Base-by-base conservation (phyloP, 2,888 invertebrate genomes). In the Tachystola acroxantha region DNA sequence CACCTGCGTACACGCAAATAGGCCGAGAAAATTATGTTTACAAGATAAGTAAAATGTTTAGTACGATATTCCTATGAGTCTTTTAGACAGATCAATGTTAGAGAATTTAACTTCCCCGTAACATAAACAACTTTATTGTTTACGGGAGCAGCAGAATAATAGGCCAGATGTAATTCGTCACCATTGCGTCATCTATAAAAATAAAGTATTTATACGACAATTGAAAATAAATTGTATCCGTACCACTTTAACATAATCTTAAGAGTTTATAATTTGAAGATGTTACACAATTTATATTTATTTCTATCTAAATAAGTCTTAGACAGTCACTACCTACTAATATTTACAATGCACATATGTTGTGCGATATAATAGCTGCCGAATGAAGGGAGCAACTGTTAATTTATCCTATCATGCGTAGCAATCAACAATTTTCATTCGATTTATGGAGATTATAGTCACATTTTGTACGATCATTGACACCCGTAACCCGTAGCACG, bases 381-480 rank as follows among this genome's bases (percentile, higher is more conserved):
- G 63, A 59, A 62, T 64, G 81, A 82, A 82, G 78, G 76, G 78
- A 73, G 68, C 71, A 70, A 67, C 59, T 36, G 53, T 39, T 44
- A 35, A n/a, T 34, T 56, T 50, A 48, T 46, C 49, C 48, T 46
- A 43, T 51, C 53, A 59, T 66, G 57, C 56, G 62, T 63, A 60
- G 66, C 65, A 70, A 59, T 68, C 65, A 65, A 70, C 64, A 64
- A 66, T 30, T 24, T 32, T 64, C 59, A 60, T 57, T 62, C 56
- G 45, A 57, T 12, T 49, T 53, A 60, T 53, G 57, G 58, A 65
- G 58, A 64, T 77, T 85, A 82, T 82, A 82, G 81, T 82, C 82
- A 75, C 68, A 60, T 68, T 84, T 85, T 82, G 82, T 84, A 85
- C 85, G 73, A 68, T 76, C 61, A 74, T 68, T 78, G 70, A 64